Evolutionary conservation across 2,113 vertebrate species (phyloP).

Genomic region (Apistogramma diplotaenia): DNA sequence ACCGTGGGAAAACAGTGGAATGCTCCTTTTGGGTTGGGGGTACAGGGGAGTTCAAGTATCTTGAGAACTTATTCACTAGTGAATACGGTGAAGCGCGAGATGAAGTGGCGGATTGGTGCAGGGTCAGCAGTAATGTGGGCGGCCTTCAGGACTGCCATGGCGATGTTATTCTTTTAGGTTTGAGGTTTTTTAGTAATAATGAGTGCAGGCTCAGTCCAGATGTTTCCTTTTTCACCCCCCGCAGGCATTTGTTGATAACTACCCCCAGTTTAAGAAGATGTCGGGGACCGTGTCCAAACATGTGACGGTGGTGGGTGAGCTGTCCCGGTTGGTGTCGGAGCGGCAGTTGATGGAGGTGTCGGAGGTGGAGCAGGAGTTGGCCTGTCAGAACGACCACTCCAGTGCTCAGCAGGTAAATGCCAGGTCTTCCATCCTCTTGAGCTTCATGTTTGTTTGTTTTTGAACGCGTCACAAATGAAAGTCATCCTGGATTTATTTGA

Average conservation of each 20-base stretch:
- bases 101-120: neutral
- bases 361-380: constrained; percentile 93
- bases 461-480: neutral
- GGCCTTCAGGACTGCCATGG: neutral
- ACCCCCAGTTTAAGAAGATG: constrained; percentile 99
- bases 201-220: neutral
- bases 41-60: neutral
- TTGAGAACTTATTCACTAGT: neutral
- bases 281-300: constrained; percentile 96
- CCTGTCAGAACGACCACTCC: constrained; percentile 94
- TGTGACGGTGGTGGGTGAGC: constrained; percentile 93
- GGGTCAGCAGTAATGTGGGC: neutral
- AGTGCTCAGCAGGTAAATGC: constrained; percentile 88
- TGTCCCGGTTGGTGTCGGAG: constrained; percentile 88
- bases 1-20: neutral
- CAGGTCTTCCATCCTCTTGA: neutral
- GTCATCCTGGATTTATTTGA: neutral
- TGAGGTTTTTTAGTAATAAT: neutral
- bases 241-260: constrained; percentile 96
- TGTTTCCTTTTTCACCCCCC: neutral
- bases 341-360: constrained; percentile 82
- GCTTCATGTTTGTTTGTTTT: neutral
- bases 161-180: neutral
- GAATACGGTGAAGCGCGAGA: neutral
- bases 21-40: neutral